Conservation (phyloP, 2,888 invertebrate species). For the Labia minor region DNA sequence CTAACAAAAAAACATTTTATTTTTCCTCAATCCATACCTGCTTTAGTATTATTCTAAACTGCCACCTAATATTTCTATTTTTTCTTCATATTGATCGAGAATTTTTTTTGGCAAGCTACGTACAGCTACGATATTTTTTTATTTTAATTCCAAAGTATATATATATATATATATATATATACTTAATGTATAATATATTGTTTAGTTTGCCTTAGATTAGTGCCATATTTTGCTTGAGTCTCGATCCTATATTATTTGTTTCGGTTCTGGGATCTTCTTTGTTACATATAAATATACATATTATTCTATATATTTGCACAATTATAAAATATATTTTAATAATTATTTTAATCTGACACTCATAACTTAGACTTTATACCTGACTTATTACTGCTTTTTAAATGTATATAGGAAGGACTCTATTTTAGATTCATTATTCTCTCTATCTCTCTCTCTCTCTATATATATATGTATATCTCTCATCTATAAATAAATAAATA, state of each 20-base stretch:
- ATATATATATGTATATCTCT: background rate
- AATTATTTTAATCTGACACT: slow-evolving; percentile 13
- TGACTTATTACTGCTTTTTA: background rate
- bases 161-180: background rate
- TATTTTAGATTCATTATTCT: background rate
- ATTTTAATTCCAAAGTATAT: background rate
- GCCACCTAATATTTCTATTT: background rate
- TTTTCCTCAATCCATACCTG: background rate
- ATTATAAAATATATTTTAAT: background rate
- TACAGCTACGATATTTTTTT: slow-evolving; percentile 13
- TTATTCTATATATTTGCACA: background rate
- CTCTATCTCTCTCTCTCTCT: background rate
- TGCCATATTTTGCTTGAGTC: slow-evolving; percentile 13
- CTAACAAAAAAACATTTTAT: background rate
- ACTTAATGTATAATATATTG: background rate
- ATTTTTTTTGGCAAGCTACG: slow-evolving; percentile 3
- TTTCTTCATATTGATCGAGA: background rate
- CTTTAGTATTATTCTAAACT: background rate
- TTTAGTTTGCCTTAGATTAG: slow-evolving; percentile 1
- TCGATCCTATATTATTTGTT: background rate
- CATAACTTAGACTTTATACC: background rate
- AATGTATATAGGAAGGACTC: slow-evolving; percentile 1
- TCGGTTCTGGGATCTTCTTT: background rate
- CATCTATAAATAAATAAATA: background rate
- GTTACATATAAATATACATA: background rate